These are phyloP conservation scores for Pterobdella sp. DNA, from an alignment of 2,888 invertebrate genomes.

Conservation along the genomic window DNA sequence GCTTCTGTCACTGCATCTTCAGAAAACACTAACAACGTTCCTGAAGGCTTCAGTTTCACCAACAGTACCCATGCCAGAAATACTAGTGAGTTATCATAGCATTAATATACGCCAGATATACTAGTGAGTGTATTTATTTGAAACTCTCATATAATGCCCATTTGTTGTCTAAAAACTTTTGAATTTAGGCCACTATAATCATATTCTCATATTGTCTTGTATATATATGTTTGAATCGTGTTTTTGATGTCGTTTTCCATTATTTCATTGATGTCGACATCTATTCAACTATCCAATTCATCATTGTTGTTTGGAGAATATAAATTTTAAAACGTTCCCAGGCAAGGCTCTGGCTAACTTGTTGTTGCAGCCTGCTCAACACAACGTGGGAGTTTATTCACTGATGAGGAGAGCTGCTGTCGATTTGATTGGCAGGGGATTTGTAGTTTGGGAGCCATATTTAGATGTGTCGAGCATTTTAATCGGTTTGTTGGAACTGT, in stretches of 20 bases:
- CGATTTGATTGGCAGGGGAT: constrained; percentile 90
- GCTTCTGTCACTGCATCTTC: constrained; percentile 64
- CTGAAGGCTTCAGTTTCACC: constrained; percentile 71
- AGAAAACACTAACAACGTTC: constrained; percentile 56
- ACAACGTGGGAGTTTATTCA: constrained; percentile 79
- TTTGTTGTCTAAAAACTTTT: too few relatives aligned
- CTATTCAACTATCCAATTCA: neutral
- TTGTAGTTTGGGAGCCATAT: constrained; percentile 98
- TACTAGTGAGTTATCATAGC: constrained; percentile 62
- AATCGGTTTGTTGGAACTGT: constrained; percentile 65
- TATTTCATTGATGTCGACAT: neutral
- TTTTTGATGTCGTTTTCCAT: too few relatives aligned
- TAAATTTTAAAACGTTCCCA: constrained; percentile 38
- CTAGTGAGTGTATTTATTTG: too few relatives aligned
- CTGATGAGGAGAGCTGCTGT: constrained; percentile 78
- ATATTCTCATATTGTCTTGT: too few relatives aligned
- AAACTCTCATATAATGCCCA: too few relatives aligned
- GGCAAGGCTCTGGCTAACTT: constrained; percentile 83
- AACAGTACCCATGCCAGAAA: constrained; percentile 82
- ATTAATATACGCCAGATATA: too few relatives aligned
- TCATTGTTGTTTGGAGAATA: neutral
- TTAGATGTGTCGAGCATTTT: constrained; percentile 81
- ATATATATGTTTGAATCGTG: too few relatives aligned
- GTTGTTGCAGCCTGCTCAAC: constrained; percentile 71
- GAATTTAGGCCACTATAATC: too few relatives aligned